Base-by-base conservation (phyloP, 2,797 vertebrate species). In the Pipistrellus pipistrellus region DNA sequence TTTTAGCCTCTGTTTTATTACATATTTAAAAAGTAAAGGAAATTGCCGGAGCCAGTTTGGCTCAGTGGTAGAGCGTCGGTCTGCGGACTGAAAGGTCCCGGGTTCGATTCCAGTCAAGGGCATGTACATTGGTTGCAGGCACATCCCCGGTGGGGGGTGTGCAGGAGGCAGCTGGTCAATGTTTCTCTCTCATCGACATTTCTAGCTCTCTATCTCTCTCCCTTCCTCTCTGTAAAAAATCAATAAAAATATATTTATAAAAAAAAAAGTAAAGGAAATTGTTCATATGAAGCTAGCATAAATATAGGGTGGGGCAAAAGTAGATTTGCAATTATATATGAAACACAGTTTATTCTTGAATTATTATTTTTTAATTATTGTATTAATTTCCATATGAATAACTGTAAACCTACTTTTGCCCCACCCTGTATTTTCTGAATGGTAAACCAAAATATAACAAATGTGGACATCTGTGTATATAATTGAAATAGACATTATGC, bases 1-100 rank as follows among this genome's bases (percentile, higher is more conserved):
- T 77, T 96, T 90, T 97, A 96, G 91, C 91, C 86, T 97, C 90
- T 96, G 76, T 92, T 94, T 96, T 87, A 96, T 91, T 94, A 91
- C 38, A 86, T 62, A 90, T 35, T 89, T 41, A 41, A 96, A 97
- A 92, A 93, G 85, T 86, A 89, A 95, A 84, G 77, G 30, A 64
- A 57, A 4, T 69, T 82, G 25, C 38, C 38, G 6, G 41, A 41
- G 38, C 38, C 38, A 3, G 38, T 41, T 41, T 41, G 38, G 38
- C 38, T 41, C 38, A 41, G 38, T 41, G 38, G 38, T 41, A 41
- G 38, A 41, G 38, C 3, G 38, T 41, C 6, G 6, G 38, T 41
- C 5, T 41, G 6, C 38, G 3, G 38, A 41, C 38, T 41, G 38
- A 41, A 41, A 41, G 6, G 38, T 41, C 38, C 5, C 38, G 6